These are phyloP conservation scores for Lysiphlebus fabarum DNA, from an alignment of 1,140 invertebrate species.

Conservation along the genomic window DNA sequence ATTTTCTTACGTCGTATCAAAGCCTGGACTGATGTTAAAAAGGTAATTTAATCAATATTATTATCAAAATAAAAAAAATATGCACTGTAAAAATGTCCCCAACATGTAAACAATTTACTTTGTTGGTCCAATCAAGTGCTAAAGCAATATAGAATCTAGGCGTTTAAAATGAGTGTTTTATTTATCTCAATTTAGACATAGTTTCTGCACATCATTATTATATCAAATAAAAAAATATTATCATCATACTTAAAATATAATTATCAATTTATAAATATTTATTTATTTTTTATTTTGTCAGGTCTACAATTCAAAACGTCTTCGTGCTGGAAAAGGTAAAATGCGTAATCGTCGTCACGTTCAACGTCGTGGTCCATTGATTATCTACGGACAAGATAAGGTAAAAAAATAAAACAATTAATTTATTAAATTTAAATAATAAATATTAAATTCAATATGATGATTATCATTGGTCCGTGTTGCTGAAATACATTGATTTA, in stretches of 20 bases:
- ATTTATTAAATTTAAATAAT: slow-evolving; percentile 1
- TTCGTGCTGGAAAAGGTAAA: slow-evolving; percentile 98
- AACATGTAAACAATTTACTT: slow-evolving; percentile 33
- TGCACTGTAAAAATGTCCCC: slow-evolving; percentile 49
- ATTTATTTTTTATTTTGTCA: slow-evolving; percentile 44
- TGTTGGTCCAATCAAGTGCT: slow-evolving; percentile 45
- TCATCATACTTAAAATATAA: neutral
- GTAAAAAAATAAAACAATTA: slow-evolving; percentile 45
- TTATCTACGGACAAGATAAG: slow-evolving; percentile 93
- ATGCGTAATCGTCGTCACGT: slow-evolving; percentile 97
- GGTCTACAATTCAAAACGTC: slow-evolving; percentile 94
- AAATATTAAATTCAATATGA: slow-evolving; percentile 25
- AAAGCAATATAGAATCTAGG: slow-evolving; percentile 44
- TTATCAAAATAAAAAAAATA: neutral
- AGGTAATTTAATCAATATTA: slow-evolving; percentile 62
- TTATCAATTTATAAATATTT: too few species aligned
- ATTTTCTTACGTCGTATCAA: slow-evolving; percentile 86
- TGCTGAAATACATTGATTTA: slow-evolving; percentile 37
- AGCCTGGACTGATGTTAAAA: slow-evolving; percentile 96
- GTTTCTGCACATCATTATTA: slow-evolving; percentile 33
- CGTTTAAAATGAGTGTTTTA: slow-evolving; percentile 39
- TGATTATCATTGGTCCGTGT: slow-evolving; percentile 36
- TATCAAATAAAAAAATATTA: too few species aligned
- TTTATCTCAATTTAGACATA: slow-evolving; percentile 34
- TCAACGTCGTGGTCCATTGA: slow-evolving; percentile 90